Conservation (phyloP, 2,797 vertebrate species). For the Coregonus suidteri region DNA sequence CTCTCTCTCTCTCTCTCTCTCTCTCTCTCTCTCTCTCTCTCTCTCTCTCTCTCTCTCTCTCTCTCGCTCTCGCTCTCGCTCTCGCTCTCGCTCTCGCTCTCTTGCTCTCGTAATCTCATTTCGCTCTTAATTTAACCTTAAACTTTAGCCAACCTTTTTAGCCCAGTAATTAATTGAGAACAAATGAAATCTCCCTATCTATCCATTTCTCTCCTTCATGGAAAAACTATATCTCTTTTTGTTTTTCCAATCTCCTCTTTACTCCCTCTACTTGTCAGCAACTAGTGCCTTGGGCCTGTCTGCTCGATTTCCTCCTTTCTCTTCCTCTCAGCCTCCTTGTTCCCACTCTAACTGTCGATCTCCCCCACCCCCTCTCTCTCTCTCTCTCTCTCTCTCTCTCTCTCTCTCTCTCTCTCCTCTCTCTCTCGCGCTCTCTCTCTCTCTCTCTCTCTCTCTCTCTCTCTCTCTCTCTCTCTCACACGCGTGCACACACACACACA, state of each 20-base stretch:
- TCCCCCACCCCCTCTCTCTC: conserved; percentile 19
- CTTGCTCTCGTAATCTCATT: not conserved
- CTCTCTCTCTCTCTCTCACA: no score
- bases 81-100: not conserved
- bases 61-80: not conserved
- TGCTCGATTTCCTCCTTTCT: conserved; percentile 39
- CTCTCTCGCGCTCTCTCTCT: not conserved
- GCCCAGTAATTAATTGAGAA: no score
- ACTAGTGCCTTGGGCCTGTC: conserved; percentile 43
- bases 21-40: conserved; percentile 11
- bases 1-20: not conserved
- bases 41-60: not conserved
- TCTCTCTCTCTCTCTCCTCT: no score
- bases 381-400: no score
- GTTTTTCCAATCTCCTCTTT: conserved; percentile 31
- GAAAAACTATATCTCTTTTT: conserved; percentile 24
- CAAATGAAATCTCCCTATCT: no score
- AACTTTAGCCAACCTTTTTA: no score
- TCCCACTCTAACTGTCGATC: conserved; percentile 17
- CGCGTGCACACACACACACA: no score
- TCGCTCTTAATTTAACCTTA: no score
- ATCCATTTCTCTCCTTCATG: no score
- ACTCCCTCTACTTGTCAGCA: conserved; percentile 26
- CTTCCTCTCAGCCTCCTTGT: conserved; percentile 18
- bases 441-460: not conserved